Base-by-base conservation (phyloP, 2,888 invertebrate genomes). In the Drosophila leonis region DNA sequence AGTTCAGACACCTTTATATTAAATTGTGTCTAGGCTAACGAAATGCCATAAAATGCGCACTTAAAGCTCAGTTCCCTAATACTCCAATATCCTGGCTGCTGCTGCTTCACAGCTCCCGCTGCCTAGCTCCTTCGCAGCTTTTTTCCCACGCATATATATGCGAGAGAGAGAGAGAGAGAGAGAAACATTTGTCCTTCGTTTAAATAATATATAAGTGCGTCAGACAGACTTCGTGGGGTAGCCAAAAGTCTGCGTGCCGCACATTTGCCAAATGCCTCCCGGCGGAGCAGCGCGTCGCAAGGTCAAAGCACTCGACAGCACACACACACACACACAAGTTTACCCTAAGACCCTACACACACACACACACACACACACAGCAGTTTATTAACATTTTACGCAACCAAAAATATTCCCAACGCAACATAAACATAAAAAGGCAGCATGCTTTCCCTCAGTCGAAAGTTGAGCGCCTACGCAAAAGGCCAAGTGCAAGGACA, bases 301-400 rank as follows among this genome's bases (percentile, higher is more conserved):
- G 91, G 91, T 91, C 91, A 91, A 84, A 83, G 90, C 87, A 82
- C 85, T 82, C 84, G 74, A 66, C 74, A 88, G 12, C 15, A n/a
- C 51, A 20, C 20, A 49, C 64, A 65, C 20, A 31, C 33, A 29
- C 20, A 24, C 51, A 24, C 27, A 29, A 24, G 46, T 9, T 27
- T 27, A 29, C 44, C 35, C 12, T 35, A 24, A 35, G 35, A 37
- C 35, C 52, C 52, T 24, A 46, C 49, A 20, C 49, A 20, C 15
- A 10, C 24, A 29, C 5, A 51, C 61, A 54, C n/a, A 20, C 18
- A 31, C 27, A 48, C 13, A 44, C 24, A n/a, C 24, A 52, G 67
- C 75, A 80, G 85, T 90, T 90, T 87, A 87, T 88, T 88, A 90
- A 86, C 90, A 90, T 87, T 90, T 79, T 83, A 82, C 83, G 82